Percentiles rank a stretch among this genome's conserved stretches.
phyloP scores from a whole-genome alignment of 2,888 invertebrate species.

The Polydrusus tereticollis region DNA sequence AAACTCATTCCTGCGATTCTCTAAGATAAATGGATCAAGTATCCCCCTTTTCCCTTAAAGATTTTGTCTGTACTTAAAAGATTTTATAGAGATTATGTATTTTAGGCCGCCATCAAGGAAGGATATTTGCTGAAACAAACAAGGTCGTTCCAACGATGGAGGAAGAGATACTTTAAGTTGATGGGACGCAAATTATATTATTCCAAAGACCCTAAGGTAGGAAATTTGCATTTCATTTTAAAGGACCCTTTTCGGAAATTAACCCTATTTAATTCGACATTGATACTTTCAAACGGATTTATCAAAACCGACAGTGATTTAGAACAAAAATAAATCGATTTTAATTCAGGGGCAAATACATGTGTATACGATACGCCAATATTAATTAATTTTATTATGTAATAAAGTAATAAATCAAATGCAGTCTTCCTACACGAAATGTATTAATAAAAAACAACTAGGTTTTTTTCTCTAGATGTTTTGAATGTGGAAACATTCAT shows the following conservation, averaged over 20 bases:
- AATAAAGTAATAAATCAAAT: too few species aligned
- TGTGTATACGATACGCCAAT: too few species aligned
- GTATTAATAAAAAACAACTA: too few species aligned
- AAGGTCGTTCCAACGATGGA: slow-evolving; percentile 88
- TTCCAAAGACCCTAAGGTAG: slow-evolving; percentile 88
- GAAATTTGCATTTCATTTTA: slow-evolving; percentile 52
- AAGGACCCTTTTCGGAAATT: background rate
- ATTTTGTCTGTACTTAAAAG: background rate
- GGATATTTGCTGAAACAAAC: slow-evolving; percentile 91
- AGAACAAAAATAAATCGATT: background rate
- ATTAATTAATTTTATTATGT: too few species aligned
- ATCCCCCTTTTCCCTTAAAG: background rate
- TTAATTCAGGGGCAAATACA: too few species aligned
- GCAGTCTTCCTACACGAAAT: too few species aligned
- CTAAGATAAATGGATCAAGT: background rate
- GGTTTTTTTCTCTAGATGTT: too few species aligned
- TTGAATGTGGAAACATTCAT: too few species aligned
- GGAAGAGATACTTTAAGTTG: slow-evolving; percentile 85
- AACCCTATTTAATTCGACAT: background rate
- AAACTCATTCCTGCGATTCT: too few species aligned
- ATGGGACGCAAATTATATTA: slow-evolving; percentile 88
- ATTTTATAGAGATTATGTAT: slow-evolving; percentile 23
- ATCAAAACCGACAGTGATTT: background rate
- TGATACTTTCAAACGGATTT: background rate
- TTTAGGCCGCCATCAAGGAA: slow-evolving; percentile 77